Evolutionary conservation across 2,888 invertebrate genomes (phyloP), one percentile per base, ranked within the genome.

Genomic region (Xanthorhoe spadicearia): DNA sequence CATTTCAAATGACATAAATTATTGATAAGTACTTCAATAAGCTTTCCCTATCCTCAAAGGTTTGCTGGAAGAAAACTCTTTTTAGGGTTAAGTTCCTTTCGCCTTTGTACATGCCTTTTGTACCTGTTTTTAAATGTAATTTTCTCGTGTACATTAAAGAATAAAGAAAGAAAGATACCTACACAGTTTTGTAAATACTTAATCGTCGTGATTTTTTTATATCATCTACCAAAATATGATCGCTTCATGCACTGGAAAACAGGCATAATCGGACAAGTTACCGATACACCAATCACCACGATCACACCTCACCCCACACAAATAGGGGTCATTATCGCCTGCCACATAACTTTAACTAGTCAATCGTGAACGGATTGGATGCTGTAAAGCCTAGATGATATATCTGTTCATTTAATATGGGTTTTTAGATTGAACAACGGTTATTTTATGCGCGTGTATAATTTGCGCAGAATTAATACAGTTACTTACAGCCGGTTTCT

Each of bases 341-440:
- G 17, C 9, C 51, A 17, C 51, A 56, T 63, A 51, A 58, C 61
- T 23, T 23, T 61, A 32, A 32, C 13, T 58, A 49, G 23, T 32
- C 49, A 54, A 59, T 62, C 62, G 58, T 38, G 8, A 38, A 52
- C 8, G 38, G 49, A 53, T 62, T 46, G 10, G 48, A 64, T 43
- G 43, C 55, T 52, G 46, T 51, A 53, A n/a, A 64, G 61, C 64
- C 51, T 54, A 54, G 64, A 59, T 69, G 69, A 69, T 54, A 57
- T 64, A 23, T 35, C 38, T 65, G 54, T 66, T 64, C 57, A 53
- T 66, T 52, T 43, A n/a, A 64, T 66, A 63, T 69, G 59, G 71
- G 68, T 73, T 70, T 70, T 67, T 67, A 73, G 73, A 70, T 64
- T 69, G 28, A 13, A 19, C 35, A 69, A 70, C 73, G 66, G 71